Base-by-base conservation (phyloP, 2,797 vertebrate species). In the Rhadinocentrus ornatus region DNA sequence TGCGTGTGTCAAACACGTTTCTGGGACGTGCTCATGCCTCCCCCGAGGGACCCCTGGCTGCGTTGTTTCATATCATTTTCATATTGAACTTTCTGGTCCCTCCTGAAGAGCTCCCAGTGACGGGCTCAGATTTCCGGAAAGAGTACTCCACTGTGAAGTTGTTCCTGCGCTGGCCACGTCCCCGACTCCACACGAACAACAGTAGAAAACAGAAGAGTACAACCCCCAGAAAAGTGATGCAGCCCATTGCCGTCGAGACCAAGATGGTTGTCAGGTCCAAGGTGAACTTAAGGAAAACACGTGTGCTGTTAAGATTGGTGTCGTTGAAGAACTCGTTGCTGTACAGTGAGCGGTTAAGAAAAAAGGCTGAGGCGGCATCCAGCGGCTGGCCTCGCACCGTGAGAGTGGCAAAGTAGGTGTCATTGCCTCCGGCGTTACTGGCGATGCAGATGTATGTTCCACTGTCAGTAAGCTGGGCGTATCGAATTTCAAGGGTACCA, bases 121-220 rank as follows among this genome's bases (percentile, higher is more conserved):
- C 93, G 16, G 96, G 97, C 0, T 99, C 97, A 18, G 96, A 96
- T 92, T 99, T 99, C 79, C 97, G 95, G 93, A 99, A 99, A 24
- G 98, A 99, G 82, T 98, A 99, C 80, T 99, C 98, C 84, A 99
- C 97, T 0, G 98, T 96, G 93, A 99, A 98, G 93, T 97, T 96
- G 93, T 97, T 99, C 92, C 96, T 98, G 92, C 98, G 97, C 79
- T 99, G 97, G 6, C 98, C 98, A 0, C 96, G 95, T 41, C 98
- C 97, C 1, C 98, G 95, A 92, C 98, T 99, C 98, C 98, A 99
- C 82, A 97, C 96, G 48, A 99, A 99, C 81, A 99, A 93, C 87
- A 99, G 90, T 82, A 99, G 95, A 92, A 99, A 99, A 90, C 98
- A 99, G 93, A 99, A 99, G 88, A 99, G 96, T 48, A 99, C 98